Conservation (phyloP, 30 jellyfish, hydroid and myxozoan genomes). For the Turritopsis rubra region DNA sequence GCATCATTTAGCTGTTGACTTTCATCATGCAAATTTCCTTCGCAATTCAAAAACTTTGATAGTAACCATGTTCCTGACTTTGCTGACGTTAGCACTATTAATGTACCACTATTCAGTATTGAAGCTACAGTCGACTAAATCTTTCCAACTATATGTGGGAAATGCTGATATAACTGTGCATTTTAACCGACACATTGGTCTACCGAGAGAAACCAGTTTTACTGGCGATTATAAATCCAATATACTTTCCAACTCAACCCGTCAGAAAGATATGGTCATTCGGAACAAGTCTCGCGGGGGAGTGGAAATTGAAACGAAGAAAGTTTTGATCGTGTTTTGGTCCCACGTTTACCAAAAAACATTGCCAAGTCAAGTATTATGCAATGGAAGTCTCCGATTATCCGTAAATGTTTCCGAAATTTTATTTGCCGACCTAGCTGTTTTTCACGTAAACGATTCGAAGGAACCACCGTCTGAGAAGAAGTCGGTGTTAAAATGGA, state of each 20-base stretch:
- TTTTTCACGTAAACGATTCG: background rate
- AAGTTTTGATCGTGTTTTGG: background rate
- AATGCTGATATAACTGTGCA: conserved; percentile 4
- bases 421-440: background rate
- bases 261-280: background rate
- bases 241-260: background rate
- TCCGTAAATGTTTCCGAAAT: conserved; percentile 8
- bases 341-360: background rate
- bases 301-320: background rate
- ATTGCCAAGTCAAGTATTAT: background rate
- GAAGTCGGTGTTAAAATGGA: background rate
- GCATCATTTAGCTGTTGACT: background rate
- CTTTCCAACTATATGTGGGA: background rate
- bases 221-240: background rate
- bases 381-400: background rate
- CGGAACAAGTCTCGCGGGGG: background rate
- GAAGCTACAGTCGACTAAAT: background rate
- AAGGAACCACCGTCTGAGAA: background rate
- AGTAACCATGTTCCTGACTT: background rate
- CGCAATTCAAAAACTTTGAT: background rate
- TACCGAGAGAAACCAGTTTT: background rate
- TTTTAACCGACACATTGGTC: background rate
- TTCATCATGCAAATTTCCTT: background rate
- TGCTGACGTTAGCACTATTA: background rate
- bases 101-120: background rate